A percentile compares a stretch with the other conserved stretches of the same genome.
Conservation (phyloP, 2,797 vertebrate genomes). For the Catostomus latipinnis region DNA sequence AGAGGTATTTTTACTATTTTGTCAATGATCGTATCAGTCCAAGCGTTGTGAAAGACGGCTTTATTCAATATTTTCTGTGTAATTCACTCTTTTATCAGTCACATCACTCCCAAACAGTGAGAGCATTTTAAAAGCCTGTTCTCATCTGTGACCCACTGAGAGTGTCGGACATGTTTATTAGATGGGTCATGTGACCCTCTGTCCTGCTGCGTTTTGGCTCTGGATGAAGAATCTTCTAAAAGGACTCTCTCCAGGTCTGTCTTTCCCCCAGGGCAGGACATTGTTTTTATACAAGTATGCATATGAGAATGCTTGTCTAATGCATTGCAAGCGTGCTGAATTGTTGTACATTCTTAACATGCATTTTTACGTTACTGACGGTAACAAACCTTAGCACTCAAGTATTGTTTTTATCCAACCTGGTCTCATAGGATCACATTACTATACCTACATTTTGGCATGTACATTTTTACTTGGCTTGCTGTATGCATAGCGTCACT, state of each 20-base stretch:
- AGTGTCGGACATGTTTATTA: too few species aligned
- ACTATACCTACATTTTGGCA: too few species aligned
- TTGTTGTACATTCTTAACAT: background rate
- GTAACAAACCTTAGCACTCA: too few species aligned
- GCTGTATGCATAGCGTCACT: too few species aligned
- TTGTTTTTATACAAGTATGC: background rate
- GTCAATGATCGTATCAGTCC: slow-evolving; percentile 46
- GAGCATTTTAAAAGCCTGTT: slow-evolving; percentile 58
- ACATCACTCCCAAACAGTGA: slow-evolving; percentile 56
- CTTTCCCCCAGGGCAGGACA: too few species aligned
- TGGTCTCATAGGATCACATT: too few species aligned
- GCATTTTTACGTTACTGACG: background rate
- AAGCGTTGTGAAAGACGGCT: slow-evolving; percentile 50
- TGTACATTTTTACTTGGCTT: too few species aligned
- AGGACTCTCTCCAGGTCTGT: too few species aligned
- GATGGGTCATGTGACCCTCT: slow-evolving; percentile 38
- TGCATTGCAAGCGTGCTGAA: too few species aligned
- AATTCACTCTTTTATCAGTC: slow-evolving; percentile 59
- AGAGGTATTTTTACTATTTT: slow-evolving; percentile 9
- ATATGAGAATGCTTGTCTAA: background rate
- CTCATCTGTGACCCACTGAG: background rate
- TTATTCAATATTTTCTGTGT: slow-evolving; percentile 59
- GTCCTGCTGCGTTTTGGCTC: background rate
- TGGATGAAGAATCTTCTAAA: too few species aligned
- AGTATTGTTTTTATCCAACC: too few species aligned